These are phyloP conservation scores for Lacerta viridis DNA, from an alignment of 2,797 vertebrate genomes.

Conservation along the genomic window DNA sequence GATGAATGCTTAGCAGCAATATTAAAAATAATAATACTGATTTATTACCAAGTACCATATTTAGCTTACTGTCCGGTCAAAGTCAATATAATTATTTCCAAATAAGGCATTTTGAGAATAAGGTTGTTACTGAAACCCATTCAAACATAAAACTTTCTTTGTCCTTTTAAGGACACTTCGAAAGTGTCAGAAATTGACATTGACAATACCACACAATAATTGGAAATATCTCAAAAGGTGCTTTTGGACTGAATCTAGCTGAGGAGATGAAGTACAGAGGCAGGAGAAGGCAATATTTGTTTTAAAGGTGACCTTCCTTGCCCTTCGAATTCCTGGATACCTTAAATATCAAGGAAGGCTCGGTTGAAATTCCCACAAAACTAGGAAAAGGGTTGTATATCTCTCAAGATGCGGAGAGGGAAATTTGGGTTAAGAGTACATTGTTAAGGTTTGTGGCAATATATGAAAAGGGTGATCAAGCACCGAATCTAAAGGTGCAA, in stretches of 20 bases:
- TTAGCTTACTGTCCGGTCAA: not conserved
- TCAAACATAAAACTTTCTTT: not conserved
- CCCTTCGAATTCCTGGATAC: not conserved
- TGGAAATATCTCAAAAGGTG: not conserved
- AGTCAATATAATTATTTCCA: not conserved
- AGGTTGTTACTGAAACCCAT: fast-evolving
- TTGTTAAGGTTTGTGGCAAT: not conserved
- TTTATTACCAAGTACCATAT: not conserved
- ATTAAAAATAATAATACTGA: not conserved
- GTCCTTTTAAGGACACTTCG: not conserved
- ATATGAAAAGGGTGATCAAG: not conserved
- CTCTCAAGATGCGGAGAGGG: not conserved
- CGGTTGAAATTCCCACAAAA: not conserved
- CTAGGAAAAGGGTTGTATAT: not conserved
- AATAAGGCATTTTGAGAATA: not conserved
- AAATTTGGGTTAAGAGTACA: not conserved
- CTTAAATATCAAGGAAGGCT: not conserved
- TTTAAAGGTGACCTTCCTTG: not conserved
- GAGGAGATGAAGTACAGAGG: not conserved
- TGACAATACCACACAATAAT: not conserved
- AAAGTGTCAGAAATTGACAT: not conserved
- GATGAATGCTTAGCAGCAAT: conserved; percentile 29
- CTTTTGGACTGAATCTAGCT: not conserved
- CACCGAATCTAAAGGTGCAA: not conserved
- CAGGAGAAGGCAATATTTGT: not conserved